Base-by-base conservation (phyloP, 1,140 invertebrate species). In the Pomphorhynchus laevis region DNA sequence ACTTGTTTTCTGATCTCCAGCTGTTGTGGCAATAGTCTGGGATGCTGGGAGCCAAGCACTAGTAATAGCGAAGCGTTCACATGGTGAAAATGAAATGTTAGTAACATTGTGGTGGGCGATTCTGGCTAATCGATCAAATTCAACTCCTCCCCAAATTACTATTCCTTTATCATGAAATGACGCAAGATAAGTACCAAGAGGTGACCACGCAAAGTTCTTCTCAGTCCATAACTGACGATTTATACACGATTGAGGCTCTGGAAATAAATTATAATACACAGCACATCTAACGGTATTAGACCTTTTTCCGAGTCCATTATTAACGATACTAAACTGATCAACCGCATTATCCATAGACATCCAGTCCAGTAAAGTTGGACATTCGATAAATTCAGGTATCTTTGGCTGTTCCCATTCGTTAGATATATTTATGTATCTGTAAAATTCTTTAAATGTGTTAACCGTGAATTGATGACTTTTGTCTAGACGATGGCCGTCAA, bases 71-170 rank as follows among this genome's bases (percentile, higher is more conserved):
- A 86, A 91, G 42, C 76, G 76, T 63, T 98, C 89, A 58, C 73
- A 74, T 0, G 86, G 84, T 31, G 84, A 93, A 54, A 91, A 95
- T 47, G 89, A 84, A 41, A 93, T 77, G 45, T 77, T 79, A 48
- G 82, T 74, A 1, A 86, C 86, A 47, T 71, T 70, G 2, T 66
- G 62, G 53, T 95, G 86, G 41, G 65, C 67, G 54, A 91, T 93
- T 49, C 72, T 71, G 51, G 73, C 71, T 44, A 89, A 42, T 33
- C 84, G 74, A 6, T 66, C 65, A 59, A 89, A 93, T 45, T 72
- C 69, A 23, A 75, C 71, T 1, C 84, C 82, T 35, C 77, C 84
- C 86, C 86, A 98, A 17, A 98, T 59, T 0, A 76, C 79, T 40
- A 93, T 75, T 46, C 89, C 89, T 47, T 71, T 67, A 52, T 70